These are phyloP conservation scores for Albula glossodonta DNA, from an alignment of 2,113 vertebrate species.

Conservation along the genomic window DNA sequence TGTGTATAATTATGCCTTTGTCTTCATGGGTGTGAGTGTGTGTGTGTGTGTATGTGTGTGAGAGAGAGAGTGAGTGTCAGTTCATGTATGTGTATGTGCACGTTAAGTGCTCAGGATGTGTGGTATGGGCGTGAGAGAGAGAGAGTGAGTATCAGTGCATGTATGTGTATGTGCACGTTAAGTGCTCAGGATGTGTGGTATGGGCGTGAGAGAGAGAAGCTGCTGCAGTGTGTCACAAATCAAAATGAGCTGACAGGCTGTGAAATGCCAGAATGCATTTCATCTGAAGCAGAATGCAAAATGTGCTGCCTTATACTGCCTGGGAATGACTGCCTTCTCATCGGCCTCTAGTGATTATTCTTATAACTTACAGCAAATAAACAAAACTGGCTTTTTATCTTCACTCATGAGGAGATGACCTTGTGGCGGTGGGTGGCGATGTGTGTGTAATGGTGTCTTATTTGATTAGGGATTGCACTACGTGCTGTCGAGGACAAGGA, in stretches of 20 bases:
- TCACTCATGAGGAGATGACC: slow-evolving; percentile 18
- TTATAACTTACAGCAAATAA: slow-evolving; percentile 49
- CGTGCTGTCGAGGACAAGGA: not conserved
- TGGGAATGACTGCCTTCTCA: not conserved
- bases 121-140: not conserved
- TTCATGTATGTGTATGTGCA: slow-evolving; percentile 26
- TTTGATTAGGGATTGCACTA: slow-evolving; percentile 24
- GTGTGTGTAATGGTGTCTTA: slow-evolving; percentile 17
- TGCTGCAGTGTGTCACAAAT: slow-evolving; percentile 44
- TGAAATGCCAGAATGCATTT: slow-evolving; percentile 58
- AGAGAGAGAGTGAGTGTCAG: not conserved
- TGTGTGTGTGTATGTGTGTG: slow-evolving; percentile 25
- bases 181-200: too few relatives aligned
- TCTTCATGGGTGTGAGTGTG: slow-evolving; percentile 22
- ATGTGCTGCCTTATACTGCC: slow-evolving; percentile 39
- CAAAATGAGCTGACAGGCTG: slow-evolving; percentile 49
- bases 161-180: slow-evolving; percentile 10
- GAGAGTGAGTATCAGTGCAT: slow-evolving; percentile 4
- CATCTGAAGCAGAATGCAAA: slow-evolving; percentile 47
- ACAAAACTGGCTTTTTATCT: slow-evolving; percentile 26
- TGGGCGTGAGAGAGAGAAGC: slow-evolving; percentile 26
- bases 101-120: too few relatives aligned
- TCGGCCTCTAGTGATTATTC: slow-evolving; percentile 43
- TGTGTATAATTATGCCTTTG: slow-evolving; percentile 1
- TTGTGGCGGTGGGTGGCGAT: slow-evolving; percentile 10